Conservation (phyloP, 2,888 invertebrate species). For the Encarsia formosa region DNA sequence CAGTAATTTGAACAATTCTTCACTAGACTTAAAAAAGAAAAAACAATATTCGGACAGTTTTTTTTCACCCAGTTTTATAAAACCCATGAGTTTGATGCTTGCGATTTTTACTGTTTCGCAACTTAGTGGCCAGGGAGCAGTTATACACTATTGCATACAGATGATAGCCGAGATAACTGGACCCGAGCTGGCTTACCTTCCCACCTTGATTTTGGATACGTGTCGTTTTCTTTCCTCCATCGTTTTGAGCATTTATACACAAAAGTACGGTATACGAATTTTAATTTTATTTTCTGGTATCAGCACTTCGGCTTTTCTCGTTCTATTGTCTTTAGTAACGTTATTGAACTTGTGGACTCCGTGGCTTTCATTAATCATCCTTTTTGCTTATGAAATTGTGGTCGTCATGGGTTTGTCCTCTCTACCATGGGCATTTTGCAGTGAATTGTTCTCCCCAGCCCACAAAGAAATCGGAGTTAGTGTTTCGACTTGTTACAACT, state of each 20-base stretch:
- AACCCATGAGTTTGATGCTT: conserved; percentile 61
- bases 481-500: conserved; percentile 62
- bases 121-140: conserved; percentile 68
- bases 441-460: conserved; percentile 65
- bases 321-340: not conserved
- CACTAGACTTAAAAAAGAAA: too few species aligned
- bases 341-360: conserved; percentile 4
- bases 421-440: conserved; percentile 72
- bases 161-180: conserved; percentile 60
- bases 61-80: conserved; percentile 47
- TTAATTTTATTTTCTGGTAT: conserved; percentile 4
- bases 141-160: conserved; percentile 68
- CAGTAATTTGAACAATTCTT: too few species aligned
- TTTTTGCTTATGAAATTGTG: conserved; percentile 59
- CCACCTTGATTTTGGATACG: conserved; percentile 63
- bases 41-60: not conserved
- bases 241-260: conserved; percentile 54
- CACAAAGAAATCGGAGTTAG: conserved; percentile 66
- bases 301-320: not conserved
- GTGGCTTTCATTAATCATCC: conserved; percentile 45
- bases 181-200: conserved; percentile 62
- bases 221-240: conserved; percentile 62
- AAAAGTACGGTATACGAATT: not conserved
- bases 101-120: conserved; percentile 66
- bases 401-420: conserved; percentile 63